Conservation (phyloP, 2,888 invertebrate species). For the Cosmorhoe ocellata region DNA sequence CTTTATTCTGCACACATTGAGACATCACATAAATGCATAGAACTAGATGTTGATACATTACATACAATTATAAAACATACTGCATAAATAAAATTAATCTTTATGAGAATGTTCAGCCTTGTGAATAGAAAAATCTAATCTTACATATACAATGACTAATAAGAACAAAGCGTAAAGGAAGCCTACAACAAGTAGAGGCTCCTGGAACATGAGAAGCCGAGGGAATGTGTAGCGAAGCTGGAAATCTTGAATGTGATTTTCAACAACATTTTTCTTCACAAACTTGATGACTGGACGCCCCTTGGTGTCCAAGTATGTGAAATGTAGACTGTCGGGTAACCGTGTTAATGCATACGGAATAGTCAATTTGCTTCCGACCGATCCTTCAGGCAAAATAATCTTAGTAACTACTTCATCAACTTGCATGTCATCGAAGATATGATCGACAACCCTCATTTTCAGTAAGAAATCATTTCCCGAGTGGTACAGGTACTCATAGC, state of each 20-base stretch:
- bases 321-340: conserved; percentile 88
- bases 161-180: conserved; percentile 96
- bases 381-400: conserved; percentile 97
- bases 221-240: conserved; percentile 95
- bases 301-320: conserved; percentile 96
- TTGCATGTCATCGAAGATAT: conserved; percentile 98
- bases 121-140: conserved; percentile 97
- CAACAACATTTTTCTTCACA: conserved; percentile 92
- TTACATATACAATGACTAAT: conserved; percentile 95
- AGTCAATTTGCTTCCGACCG: conserved; percentile 89
- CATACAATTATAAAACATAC: too few species aligned
- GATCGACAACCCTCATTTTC: conserved; percentile 97
- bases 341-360: conserved; percentile 92
- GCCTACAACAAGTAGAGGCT: conserved; percentile 93
- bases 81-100: conserved; percentile 58
- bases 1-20: conserved; percentile 54
- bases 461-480: conserved; percentile 90
- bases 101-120: conserved; percentile 85
- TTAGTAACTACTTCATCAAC: conserved; percentile 94
- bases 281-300: conserved; percentile 95
- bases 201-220: conserved; percentile 92
- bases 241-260: conserved; percentile 98
- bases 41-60: conserved; percentile 48
- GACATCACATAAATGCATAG: conserved; percentile 54
- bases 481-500: conserved; percentile 96